Conservation (phyloP, 2,113 vertebrate species). For the Gopherus evgoodei region DNA sequence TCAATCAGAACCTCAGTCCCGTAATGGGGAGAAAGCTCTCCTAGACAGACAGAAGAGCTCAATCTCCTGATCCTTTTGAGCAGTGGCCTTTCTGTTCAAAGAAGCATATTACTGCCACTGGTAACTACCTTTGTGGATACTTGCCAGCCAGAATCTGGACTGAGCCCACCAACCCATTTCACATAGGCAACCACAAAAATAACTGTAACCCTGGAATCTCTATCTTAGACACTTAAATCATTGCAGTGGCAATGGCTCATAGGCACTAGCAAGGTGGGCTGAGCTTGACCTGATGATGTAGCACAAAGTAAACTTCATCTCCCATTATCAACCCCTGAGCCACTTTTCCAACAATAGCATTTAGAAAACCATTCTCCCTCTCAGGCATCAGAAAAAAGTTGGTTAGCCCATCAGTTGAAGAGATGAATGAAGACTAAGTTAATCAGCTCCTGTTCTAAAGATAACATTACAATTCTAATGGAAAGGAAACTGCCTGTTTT, state of each 20-base stretch:
- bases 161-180: fast-evolving
- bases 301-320: neutral
- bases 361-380: neutral
- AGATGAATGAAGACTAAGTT: neutral
- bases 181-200: neutral
- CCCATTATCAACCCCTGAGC: neutral
- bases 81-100: neutral
- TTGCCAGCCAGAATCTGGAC: neutral
- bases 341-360: neutral
- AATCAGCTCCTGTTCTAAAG: neutral
- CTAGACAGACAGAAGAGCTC: neutral
- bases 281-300: neutral
- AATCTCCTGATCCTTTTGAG: neutral
- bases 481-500: neutral
- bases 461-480: neutral
- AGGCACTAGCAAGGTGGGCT: neutral
- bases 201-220: neutral
- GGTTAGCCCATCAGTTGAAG: neutral
- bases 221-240: neutral
- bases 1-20: neutral
- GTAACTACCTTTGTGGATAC: fast-evolving
- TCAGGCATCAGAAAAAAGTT: neutral
- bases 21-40: neutral
- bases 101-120: neutral
- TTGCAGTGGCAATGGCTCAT: neutral